Evolutionary conservation across 1,140 invertebrate genomes (phyloP).

Genomic region (Drosophila trapezifrons): DNA sequence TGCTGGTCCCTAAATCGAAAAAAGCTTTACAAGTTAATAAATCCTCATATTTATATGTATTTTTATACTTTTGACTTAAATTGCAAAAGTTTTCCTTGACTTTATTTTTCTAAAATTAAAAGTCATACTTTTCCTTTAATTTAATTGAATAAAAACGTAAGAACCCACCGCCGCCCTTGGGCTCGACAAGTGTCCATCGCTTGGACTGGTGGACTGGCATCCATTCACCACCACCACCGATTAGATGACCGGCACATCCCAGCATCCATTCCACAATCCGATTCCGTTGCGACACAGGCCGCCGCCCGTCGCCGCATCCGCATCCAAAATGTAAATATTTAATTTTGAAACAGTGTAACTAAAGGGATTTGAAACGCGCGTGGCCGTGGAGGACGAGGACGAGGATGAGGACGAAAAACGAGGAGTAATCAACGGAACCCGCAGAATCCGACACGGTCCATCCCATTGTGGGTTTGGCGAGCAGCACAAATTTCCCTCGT

Average conservation of each 20-base stretch:
- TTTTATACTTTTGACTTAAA: neutral
- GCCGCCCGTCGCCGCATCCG: conserved; percentile 33
- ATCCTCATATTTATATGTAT: no score
- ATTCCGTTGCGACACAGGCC: conserved; percentile 9
- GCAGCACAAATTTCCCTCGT: conserved; percentile 34
- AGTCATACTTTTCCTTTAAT: neutral
- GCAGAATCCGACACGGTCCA: conserved; percentile 76
- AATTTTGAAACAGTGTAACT: conserved; percentile 82
- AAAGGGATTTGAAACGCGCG: conserved; percentile 82
- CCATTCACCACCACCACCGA: conserved; percentile 1
- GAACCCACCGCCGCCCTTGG: neutral
- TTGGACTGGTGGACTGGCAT: neutral
- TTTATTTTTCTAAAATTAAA: no score
- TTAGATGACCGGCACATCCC: conserved; percentile 26
- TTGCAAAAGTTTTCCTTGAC: no score
- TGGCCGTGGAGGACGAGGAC: conserved; percentile 23
- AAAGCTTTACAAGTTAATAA: neutral
- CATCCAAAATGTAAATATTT: conserved; percentile 81
- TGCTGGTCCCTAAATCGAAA: no score
- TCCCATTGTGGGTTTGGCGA: conserved; percentile 31
- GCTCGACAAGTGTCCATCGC: conserved; percentile 25
- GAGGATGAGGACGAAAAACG: conserved; percentile 2
- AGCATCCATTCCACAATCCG: conserved; percentile 15
- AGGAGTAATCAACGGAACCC: conserved; percentile 76
- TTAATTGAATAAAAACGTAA: neutral